These are phyloP conservation scores for Brevimyrus niger DNA, from an alignment of 2,113 vertebrate species.

Conservation along the genomic window DNA sequence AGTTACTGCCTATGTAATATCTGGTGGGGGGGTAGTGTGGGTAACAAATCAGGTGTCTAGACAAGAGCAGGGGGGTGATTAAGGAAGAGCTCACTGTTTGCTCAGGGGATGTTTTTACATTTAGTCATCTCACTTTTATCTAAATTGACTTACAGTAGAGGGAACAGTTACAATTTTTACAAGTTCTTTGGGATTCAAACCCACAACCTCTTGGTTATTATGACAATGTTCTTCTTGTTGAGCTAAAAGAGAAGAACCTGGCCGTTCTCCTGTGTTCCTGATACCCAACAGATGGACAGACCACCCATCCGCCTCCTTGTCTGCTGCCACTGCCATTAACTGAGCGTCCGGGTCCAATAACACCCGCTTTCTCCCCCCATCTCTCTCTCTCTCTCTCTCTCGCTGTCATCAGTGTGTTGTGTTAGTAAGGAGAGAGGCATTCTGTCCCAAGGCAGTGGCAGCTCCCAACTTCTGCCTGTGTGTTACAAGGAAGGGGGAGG, in stretches of 20 bases:
- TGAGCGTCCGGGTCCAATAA: neutral
- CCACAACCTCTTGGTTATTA: neutral
- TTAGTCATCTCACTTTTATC: neutral
- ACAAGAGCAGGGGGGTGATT: neutral
- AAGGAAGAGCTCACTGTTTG: neutral
- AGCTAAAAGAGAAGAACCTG: neutral
- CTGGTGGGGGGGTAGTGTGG: neutral
- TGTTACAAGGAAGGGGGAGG: slow-evolving; percentile 37
- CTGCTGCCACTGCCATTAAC: neutral
- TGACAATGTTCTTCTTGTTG: neutral
- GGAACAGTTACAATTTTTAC: neutral
- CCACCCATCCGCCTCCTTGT: slow-evolving; percentile 27
- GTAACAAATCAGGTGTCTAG: neutral
- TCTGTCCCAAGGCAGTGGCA: slow-evolving; percentile 45
- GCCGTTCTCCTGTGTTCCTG: neutral
- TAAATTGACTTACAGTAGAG: neutral
- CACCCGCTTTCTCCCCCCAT: neutral
- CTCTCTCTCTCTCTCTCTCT: slow-evolving; percentile 37
- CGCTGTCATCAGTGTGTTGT: slow-evolving; percentile 30
- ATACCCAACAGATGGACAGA: neutral
- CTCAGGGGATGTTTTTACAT: neutral
- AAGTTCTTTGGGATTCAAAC: neutral
- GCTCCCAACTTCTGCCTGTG: slow-evolving; percentile 28
- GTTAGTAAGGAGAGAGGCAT: slow-evolving; percentile 36
- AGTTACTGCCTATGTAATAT: neutral